Conservation (phyloP, 2,888 invertebrate species). For the Arctia plantaginis region DNA sequence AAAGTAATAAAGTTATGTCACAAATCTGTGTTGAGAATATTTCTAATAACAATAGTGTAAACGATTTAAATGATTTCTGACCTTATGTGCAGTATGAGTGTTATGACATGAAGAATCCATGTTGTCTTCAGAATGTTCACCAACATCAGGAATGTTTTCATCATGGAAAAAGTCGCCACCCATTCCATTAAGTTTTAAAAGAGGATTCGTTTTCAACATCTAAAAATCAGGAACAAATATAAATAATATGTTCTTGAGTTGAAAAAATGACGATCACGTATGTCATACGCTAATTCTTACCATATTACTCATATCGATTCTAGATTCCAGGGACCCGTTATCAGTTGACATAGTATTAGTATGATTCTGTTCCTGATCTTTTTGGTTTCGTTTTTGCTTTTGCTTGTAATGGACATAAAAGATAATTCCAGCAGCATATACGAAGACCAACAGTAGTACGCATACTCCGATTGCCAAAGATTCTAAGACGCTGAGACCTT, state of each 20-base stretch:
- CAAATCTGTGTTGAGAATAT: not conserved
- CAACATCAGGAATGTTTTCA: constrained; percentile 76
- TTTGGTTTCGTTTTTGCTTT: constrained; percentile 86
- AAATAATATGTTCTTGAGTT: not conserved
- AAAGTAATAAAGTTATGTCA: constrained; percentile 16
- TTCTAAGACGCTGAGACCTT: constrained; percentile 91
- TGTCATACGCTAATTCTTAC: constrained; percentile 55
- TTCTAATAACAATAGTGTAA: not conserved
- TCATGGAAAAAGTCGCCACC: constrained; percentile 71
- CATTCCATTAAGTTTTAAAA: constrained; percentile 72
- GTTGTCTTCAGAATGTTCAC: constrained; percentile 77
- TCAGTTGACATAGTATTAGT: constrained; percentile 70
- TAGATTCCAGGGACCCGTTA: constrained; percentile 73
- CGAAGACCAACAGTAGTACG: constrained; percentile 91
- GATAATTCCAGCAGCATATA: constrained; percentile 94
- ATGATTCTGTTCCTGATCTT: constrained; percentile 75
- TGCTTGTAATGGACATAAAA: constrained; percentile 92
- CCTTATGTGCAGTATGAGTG: constrained; percentile 69
- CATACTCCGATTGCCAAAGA: constrained; percentile 93
- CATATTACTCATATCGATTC: constrained; percentile 80
- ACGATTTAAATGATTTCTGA: constrained; percentile 35
- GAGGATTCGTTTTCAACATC: constrained; percentile 80
- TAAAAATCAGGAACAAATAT: constrained; percentile 51
- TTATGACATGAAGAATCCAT: constrained; percentile 70
- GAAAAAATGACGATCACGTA: not conserved